A percentile compares a stretch with the other conserved stretches of the same genome.
These are phyloP conservation scores for Lutjanus erythropterus DNA, from an alignment of 2,113 vertebrate genomes.

Conservation along the genomic window DNA sequence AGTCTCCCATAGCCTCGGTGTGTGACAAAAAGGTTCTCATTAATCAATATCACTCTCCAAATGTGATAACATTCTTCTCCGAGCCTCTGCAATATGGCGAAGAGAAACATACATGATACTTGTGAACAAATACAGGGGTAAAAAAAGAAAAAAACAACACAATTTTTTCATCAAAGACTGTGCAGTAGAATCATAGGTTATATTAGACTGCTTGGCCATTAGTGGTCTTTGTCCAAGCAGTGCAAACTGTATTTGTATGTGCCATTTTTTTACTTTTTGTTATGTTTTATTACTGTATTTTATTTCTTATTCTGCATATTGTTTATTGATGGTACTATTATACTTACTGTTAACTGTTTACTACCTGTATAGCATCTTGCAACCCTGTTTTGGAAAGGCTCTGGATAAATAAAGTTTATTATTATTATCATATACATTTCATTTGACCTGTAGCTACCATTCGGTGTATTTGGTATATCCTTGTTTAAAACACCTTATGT, in stretches of 20 bases:
- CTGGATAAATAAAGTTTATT: too few species aligned
- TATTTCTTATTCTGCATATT: too few species aligned
- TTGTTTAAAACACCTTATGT: too few species aligned
- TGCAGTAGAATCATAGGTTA: not conserved
- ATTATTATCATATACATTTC: not conserved
- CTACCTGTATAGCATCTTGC: too few species aligned
- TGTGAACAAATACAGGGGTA: constrained; percentile 25
- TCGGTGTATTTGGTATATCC: constrained; percentile 1
- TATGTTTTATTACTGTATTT: too few species aligned
- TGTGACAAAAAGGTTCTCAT: constrained; percentile 77
- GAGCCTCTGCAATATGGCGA: constrained; percentile 60
- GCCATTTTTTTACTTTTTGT: too few species aligned
- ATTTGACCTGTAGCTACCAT: not conserved
- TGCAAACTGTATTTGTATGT: not conserved
- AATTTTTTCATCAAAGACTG: constrained; percentile 30
- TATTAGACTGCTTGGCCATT: not conserved
- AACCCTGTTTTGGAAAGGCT: too few species aligned
- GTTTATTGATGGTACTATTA: too few species aligned
- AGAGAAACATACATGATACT: constrained; percentile 44
- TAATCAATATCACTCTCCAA: constrained; percentile 79
- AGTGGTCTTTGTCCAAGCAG: not conserved
- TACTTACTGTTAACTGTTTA: too few species aligned
- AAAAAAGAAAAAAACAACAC: constrained; percentile 13
- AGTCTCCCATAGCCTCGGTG: constrained; percentile 63
- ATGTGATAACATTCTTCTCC: constrained; percentile 76